phyloP scores from a whole-genome alignment of 2,797 vertebrate genomes.

The Tragelaphus eurycerus region DNA sequence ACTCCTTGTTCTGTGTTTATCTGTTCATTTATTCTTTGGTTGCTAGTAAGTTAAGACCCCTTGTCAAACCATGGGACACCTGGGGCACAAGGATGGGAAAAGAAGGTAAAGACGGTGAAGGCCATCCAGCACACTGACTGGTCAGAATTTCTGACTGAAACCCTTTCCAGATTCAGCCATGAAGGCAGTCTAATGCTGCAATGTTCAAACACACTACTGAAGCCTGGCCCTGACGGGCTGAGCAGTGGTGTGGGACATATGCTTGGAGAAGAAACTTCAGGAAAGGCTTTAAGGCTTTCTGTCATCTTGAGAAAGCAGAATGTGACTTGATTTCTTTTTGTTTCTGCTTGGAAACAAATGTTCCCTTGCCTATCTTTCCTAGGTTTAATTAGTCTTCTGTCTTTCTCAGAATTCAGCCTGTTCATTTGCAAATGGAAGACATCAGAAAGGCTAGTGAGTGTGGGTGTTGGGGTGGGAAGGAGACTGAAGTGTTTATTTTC shows the following conservation, averaged over 20 bases:
- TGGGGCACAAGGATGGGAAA: neutral
- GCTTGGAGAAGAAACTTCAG: slow-evolving; percentile 33
- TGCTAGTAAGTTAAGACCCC: neutral
- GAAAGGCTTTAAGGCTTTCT: slow-evolving; percentile 56
- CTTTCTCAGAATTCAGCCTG: slow-evolving; percentile 78
- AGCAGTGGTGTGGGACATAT: neutral
- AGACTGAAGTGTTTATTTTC: slow-evolving; percentile 84
- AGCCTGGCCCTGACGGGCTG: neutral
- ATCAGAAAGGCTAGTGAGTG: slow-evolving; percentile 73
- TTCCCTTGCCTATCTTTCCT: slow-evolving; percentile 80
- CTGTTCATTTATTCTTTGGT: neutral
- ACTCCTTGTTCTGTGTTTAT: neutral
- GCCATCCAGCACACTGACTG: neutral
- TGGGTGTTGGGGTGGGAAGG: slow-evolving; percentile 55
- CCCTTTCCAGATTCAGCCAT: neutral
- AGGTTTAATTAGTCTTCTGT: slow-evolving; percentile 82
- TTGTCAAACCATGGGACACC: neutral
- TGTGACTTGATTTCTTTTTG: slow-evolving; percentile 77
- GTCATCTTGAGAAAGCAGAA: slow-evolving; percentile 78
- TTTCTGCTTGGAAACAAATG: slow-evolving; percentile 80
- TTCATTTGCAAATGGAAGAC: slow-evolving; percentile 85
- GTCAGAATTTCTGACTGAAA: neutral
- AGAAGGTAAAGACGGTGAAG: neutral
- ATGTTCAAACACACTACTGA: neutral
- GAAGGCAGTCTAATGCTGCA: neutral